Conservation (phyloP, 2,888 invertebrate species). For the Noctua janthe region DNA sequence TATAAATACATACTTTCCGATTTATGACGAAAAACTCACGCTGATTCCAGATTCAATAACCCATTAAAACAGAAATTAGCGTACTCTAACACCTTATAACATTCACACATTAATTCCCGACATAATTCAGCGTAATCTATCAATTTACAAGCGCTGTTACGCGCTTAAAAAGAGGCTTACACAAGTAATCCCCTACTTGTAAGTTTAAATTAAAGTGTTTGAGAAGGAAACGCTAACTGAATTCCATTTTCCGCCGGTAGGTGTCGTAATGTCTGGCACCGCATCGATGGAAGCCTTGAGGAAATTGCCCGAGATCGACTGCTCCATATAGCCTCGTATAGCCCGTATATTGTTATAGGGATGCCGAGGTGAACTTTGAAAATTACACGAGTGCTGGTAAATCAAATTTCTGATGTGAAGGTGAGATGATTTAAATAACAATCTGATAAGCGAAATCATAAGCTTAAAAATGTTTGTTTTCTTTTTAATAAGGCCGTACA, state of each 20-base stretch:
- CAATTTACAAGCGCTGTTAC: conserved; percentile 50
- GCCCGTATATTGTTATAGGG: conserved; percentile 28
- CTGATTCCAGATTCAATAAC: background rate
- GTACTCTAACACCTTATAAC: background rate
- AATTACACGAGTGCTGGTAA: conserved; percentile 30
- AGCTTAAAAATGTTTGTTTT: background rate
- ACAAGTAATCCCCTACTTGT: conserved; percentile 54
- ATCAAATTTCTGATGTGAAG: conserved; percentile 21
- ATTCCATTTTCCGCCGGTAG: conserved; percentile 59
- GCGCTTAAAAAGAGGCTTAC: conserved; percentile 48
- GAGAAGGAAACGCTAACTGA: conserved; percentile 57
- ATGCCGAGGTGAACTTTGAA: conserved; percentile 10
- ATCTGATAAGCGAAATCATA: background rate
- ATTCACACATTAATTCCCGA: conserved; percentile 18
- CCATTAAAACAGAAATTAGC: conserved; percentile 11
- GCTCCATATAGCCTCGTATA: background rate
- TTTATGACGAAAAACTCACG: background rate
- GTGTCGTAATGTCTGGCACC: conserved; percentile 55
- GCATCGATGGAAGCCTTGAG: conserved; percentile 52
- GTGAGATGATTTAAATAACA: conserved; percentile 1
- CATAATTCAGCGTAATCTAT: conserved; percentile 54
- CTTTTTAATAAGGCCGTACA: background rate
- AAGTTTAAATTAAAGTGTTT: conserved; percentile 63
- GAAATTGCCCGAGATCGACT: conserved; percentile 62
- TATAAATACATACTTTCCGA: background rate